Conservation (phyloP, 2,797 vertebrate species). For the Adrianichthys oophorus region DNA sequence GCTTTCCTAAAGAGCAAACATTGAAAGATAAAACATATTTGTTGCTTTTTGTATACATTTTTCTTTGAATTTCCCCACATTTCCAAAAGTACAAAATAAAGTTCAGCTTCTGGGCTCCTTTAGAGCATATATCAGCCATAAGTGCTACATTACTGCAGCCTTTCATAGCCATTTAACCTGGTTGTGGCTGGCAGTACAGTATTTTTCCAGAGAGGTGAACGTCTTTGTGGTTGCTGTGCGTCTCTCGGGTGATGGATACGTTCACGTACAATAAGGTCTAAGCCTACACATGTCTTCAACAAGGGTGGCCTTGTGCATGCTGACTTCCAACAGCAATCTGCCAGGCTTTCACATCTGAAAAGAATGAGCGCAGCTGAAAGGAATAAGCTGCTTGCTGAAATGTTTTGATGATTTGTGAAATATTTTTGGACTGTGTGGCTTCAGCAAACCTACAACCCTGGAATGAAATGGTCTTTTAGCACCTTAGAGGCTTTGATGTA, state of each 20-base stretch:
- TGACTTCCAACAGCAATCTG: constrained; percentile 38
- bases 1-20: too few relatives aligned
- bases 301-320: constrained; percentile 53
- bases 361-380: constrained; percentile 45
- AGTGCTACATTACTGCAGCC: constrained; percentile 23
- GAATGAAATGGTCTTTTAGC: constrained; percentile 10
- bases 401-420: constrained; percentile 36
- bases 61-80: constrained; percentile 9
- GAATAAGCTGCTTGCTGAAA: constrained; percentile 25
- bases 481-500: constrained; percentile 11
- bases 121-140: constrained; percentile 3
- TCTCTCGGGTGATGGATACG: constrained; percentile 59
- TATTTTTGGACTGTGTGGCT: constrained; percentile 23
- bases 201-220: constrained; percentile 58
- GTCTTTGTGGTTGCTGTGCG: constrained; percentile 63
- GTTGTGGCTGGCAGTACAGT: constrained; percentile 44
- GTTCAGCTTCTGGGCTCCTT: not conserved
- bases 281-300: constrained; percentile 66
- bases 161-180: constrained; percentile 35
- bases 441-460: constrained; percentile 4
- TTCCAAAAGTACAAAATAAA: constrained; percentile 1
- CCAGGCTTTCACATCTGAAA: constrained; percentile 36
- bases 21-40: too few relatives aligned
- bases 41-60: not conserved
- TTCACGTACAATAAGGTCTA: constrained; percentile 58